Evolutionary conservation across 2,113 vertebrate species (phyloP).

Genomic region (Cricetomys ansorgei): DNA sequence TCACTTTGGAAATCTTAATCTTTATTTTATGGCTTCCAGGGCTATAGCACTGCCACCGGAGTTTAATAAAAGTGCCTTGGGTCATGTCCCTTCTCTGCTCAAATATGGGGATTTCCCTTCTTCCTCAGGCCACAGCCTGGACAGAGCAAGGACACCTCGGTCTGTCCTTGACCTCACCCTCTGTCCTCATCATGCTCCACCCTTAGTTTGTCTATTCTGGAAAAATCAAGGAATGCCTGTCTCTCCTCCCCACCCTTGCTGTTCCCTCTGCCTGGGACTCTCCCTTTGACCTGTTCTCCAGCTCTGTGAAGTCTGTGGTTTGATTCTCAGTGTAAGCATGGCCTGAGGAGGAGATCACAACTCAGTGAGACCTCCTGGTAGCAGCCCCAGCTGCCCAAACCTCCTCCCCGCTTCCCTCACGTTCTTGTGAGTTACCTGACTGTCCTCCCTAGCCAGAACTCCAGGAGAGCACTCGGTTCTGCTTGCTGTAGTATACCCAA

Average conservation of each 20-base stretch:
- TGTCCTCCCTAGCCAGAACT: not conserved
- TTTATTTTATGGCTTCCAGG: not conserved
- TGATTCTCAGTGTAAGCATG: not conserved
- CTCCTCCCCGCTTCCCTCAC: not conserved
- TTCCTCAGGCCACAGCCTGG: not conserved
- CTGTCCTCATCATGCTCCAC: fast-evolving
- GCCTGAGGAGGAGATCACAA: not conserved
- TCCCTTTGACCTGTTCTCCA: not conserved
- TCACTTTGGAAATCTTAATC: not conserved
- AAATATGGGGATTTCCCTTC: not conserved
- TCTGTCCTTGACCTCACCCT: no score
- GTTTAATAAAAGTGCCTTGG: not conserved
- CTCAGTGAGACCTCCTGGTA: not conserved
- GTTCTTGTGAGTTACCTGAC: not conserved
- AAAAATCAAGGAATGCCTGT: not conserved
- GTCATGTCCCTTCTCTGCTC: not conserved
- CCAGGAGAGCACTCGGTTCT: not conserved
- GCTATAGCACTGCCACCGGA: not conserved
- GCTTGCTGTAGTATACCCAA: not conserved
- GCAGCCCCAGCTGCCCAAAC: fast-evolving
- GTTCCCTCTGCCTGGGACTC: not conserved
- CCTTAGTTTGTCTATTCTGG: not conserved
- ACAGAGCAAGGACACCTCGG: not conserved
- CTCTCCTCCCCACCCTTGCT: not conserved
- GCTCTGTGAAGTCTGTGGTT: not conserved